Conservation (phyloP, 2,113 vertebrate species). For the Conger conger region DNA sequence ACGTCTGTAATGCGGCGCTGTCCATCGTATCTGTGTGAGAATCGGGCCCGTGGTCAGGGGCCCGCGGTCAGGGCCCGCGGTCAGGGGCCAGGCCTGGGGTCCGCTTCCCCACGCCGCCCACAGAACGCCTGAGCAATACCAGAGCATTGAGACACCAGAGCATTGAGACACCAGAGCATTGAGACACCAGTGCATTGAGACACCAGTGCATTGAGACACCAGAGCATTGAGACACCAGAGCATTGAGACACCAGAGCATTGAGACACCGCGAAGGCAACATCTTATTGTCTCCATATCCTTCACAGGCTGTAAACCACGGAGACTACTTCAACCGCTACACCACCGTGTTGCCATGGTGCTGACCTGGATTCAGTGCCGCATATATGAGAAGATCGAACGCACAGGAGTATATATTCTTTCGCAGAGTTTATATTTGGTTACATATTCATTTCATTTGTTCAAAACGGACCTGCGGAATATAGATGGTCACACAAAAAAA, state of each 20-base stretch:
- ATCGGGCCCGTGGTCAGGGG: background rate
- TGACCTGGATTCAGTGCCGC: background rate
- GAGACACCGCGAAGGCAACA: background rate
- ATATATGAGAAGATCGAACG: background rate
- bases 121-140: background rate
- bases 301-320: background rate
- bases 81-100: background rate
- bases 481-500: background rate
- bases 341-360: background rate
- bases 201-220: background rate
- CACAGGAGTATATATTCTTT: background rate
- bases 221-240: background rate
- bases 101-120: too few species aligned
- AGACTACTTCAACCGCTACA: background rate
- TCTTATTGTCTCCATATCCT: background rate
- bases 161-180: background rate
- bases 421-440: background rate
- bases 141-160: background rate
- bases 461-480: background rate
- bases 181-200: background rate
- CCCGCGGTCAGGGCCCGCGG: background rate
- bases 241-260: background rate
- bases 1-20: background rate
- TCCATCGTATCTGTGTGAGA: background rate
- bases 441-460: background rate